phyloP scores from a whole-genome alignment of 2,113 vertebrate genomes.

The Elgaria multicarinata region DNA sequence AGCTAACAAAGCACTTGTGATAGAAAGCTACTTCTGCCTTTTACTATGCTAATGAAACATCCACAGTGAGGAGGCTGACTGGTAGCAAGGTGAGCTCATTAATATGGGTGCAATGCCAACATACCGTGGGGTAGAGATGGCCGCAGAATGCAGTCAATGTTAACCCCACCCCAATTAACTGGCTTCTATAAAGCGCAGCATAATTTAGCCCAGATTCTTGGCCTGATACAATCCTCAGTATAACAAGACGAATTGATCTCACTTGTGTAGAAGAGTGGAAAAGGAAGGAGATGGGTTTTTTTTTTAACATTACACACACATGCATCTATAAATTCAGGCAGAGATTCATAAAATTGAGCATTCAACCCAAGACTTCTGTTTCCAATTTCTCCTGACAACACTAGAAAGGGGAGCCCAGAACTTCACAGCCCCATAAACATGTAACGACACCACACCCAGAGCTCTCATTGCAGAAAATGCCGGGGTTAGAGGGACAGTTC shows the following conservation, averaged over 20 bases:
- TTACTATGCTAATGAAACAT: not conserved
- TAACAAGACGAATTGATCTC: not conserved
- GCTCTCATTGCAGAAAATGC: constrained; percentile 35
- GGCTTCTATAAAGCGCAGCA: not conserved
- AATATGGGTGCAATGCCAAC: not conserved
- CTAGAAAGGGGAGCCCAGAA: not conserved
- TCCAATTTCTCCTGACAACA: constrained; percentile 41
- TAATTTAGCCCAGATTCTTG: constrained; percentile 21
- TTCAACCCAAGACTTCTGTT: constrained; percentile 32
- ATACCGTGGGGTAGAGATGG: not conserved
- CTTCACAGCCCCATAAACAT: not conserved
- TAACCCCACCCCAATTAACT: not conserved
- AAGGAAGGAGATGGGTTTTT: not conserved
- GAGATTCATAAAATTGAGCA: not conserved
- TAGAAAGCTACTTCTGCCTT: not conserved
- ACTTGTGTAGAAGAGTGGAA: not conserved
- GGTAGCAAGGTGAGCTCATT: constrained; percentile 23
- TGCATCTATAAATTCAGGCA: not conserved
- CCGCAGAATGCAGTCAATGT: not conserved
- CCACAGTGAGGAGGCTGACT: not conserved
- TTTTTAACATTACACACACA: not conserved
- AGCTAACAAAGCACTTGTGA: not conserved
- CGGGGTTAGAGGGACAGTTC: constrained; percentile 32
- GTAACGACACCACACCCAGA: constrained; percentile 8
- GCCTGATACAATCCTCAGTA: not conserved